phyloP scores from a whole-genome alignment of 2,888 invertebrate genomes.

The Phyllotreta cruciferae region DNA sequence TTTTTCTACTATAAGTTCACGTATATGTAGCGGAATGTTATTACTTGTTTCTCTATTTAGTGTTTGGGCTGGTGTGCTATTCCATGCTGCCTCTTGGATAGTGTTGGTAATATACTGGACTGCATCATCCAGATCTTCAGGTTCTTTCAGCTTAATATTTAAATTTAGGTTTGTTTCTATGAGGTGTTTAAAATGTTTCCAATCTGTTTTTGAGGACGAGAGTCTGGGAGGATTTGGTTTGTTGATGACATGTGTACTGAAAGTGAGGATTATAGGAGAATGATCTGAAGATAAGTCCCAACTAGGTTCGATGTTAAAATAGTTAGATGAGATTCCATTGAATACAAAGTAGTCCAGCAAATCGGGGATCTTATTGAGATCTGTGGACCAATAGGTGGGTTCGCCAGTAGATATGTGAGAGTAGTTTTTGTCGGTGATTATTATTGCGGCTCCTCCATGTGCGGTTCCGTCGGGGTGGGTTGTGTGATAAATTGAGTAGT shows the following conservation, averaged over 20 bases:
- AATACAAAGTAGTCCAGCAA: conserved; percentile 2
- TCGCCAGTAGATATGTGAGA: conserved; percentile 1
- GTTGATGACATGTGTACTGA: neutral
- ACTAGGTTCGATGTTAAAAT: too few species aligned
- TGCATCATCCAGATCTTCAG: neutral
- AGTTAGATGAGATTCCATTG: neutral
- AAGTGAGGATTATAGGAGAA: neutral
- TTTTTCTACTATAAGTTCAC: neutral
- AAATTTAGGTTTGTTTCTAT: neutral
- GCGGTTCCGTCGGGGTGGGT: conserved; percentile 16
- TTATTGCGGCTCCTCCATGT: conserved; percentile 9
- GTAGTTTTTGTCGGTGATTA: conserved; percentile 1
- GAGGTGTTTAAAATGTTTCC: neutral
- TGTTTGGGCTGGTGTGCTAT: neutral
- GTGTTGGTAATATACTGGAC: neutral
- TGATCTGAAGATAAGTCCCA: neutral
- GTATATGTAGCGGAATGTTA: neutral
- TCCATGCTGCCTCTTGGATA: neutral
- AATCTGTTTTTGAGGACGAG: conserved; percentile 3
- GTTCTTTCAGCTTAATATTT: conserved; percentile 1
- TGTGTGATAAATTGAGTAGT: conserved; percentile 11
- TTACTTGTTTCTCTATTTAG: neutral
- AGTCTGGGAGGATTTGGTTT: neutral
- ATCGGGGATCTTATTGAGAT: neutral
- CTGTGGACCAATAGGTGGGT: conserved; percentile 3